Evolutionary conservation across 2,797 vertebrate species (phyloP), one percentile per base, ranked within the genome.

Genomic region (Phalanger gymnotis): DNA sequence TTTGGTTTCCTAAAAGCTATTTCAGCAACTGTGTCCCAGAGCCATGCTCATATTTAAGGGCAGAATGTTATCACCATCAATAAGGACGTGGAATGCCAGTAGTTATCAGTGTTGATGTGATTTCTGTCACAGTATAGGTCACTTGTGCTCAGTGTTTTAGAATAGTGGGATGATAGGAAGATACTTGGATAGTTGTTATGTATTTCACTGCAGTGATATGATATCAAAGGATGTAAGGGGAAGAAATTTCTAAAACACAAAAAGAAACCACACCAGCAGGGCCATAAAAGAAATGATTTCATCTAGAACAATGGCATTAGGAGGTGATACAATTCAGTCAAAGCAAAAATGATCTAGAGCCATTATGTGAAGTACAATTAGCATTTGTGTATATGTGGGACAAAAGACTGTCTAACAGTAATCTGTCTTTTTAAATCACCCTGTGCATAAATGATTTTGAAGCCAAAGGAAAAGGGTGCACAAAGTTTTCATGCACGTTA

Each of bases 41-140:
- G 92, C 4, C 58, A 4, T 53, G 66, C 16, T 96, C 73, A 51
- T 53, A 95, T 93, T 91, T 94, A 95, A 91, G 93, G 90, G 94
- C 81, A 97, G 40, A 96, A 73, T 9, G 31, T 66, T 28, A 94
- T 93, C 54, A 90, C 93, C 73, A 2, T 90, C 95, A 96, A 92
- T 73, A 56, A 56, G 27, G 25, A 51, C 16, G 61, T 91, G 47
- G 34, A 92, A 95, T 93, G 34, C 28, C 28, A 10, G 9, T 30
- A 57, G 28, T 40, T 73, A 73, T 27, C 90, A 58, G 57, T 91
- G 54, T 51, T 94, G 96, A 73, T 57, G 54, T 81, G 93, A 94
- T 55, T 95, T 51, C 56, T 97, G 95, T 98, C 95, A 97, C 93
- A 97, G 92, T 90, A 95, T 12, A 96, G 57, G 52, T 90, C 47